Evolutionary conservation across 2,113 vertebrate genomes (phyloP), one percentile per base, ranked within the genome.

Genomic region (Trochalopteron elliotii): DNA sequence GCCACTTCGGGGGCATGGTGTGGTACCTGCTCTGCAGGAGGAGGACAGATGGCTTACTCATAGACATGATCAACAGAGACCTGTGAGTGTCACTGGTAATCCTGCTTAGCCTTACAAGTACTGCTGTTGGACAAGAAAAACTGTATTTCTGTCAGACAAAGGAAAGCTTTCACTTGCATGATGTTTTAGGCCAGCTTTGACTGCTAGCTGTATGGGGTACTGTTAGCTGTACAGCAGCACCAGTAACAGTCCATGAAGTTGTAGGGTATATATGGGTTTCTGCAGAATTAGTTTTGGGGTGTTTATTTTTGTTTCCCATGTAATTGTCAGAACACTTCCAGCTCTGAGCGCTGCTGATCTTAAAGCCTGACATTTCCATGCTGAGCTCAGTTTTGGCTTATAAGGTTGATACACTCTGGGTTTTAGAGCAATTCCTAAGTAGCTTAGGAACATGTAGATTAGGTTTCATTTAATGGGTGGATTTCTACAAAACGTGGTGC

Each of bases 1-100:
- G 99, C 21, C 99, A 99, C 95, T 99, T 99, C 4, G 99, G 99
- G 33, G 99, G 99, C 57, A 98, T 99, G 98, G 98, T 97, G 15
- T 99, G 99, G 99, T 98, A 99, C 88, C 97, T 99, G 79, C 90
- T 98, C 69, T 98, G 95, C 59, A 97, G 96, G n/a, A 98, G 97
- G 82, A 98, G 94, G 91, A 97, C 98, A 3, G 99, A 99, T 69
- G 98, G 99, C 45, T 98, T 99, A 39, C 91, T 99, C 20, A 97
- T 99, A 83, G 98, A 99, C 90, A 98, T 99, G 98, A 98, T 99
- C 93, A 98, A 99, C 91, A 99, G 98, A 97, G 98, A 99, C 83
- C 95, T 99, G 99, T 99, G 97, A 98, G 99, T 44, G 37, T 24
- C 71, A 35, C 68, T 60, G 52, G 7, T 50, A 44, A 40, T 86